Conservation (phyloP, 2,888 invertebrate species). For the Polymixis lichenea region DNA sequence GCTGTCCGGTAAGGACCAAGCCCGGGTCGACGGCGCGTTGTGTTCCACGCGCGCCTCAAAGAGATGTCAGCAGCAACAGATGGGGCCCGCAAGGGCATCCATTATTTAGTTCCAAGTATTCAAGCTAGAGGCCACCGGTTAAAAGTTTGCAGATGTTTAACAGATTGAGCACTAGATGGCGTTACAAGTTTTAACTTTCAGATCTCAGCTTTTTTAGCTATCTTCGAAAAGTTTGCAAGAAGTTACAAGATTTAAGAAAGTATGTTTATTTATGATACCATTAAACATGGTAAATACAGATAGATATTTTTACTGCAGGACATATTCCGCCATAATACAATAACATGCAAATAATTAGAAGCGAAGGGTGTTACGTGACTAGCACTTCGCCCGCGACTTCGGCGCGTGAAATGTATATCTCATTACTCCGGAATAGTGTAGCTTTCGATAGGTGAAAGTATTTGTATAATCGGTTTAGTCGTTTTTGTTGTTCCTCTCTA, state of each 20-base stretch:
- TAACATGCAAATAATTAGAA: not conserved
- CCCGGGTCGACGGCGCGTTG: too few relatives aligned
- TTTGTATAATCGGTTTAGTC: too few relatives aligned
- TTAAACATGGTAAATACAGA: not conserved
- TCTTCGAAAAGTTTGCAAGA: not conserved
- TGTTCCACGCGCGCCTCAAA: too few relatives aligned
- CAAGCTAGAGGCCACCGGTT: slow-evolving; percentile 11
- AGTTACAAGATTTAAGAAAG: not conserved
- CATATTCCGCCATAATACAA: not conserved
- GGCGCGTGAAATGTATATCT: too few relatives aligned
- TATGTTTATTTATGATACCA: not conserved
- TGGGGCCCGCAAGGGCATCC: too few relatives aligned
- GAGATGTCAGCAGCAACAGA: too few relatives aligned
- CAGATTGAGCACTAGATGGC: slow-evolving; percentile 16
- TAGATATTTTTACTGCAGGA: not conserved
- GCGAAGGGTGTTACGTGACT: not conserved
- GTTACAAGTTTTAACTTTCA: not conserved
- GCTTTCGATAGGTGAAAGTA: too few relatives aligned
- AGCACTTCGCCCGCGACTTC: too few relatives aligned
- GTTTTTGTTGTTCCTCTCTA: too few relatives aligned
- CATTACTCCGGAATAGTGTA: too few relatives aligned
- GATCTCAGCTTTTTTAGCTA: not conserved
- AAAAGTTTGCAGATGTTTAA: not conserved
- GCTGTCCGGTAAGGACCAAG: too few relatives aligned
- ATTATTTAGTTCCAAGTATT: not conserved